Conservation (phyloP, 2,888 invertebrate species). For the Melanostoma scalare region DNA sequence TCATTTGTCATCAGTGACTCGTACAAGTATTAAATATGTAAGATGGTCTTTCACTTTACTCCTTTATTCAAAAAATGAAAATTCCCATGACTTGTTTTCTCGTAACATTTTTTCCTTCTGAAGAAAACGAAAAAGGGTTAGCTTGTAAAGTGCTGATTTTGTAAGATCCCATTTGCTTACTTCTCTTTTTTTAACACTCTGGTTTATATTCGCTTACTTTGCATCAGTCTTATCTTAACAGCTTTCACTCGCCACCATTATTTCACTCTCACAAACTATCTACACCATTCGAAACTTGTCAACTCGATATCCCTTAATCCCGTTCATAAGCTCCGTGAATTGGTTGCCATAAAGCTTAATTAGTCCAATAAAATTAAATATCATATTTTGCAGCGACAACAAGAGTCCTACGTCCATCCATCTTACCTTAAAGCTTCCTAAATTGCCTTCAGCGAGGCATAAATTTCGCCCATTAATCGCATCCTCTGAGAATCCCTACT, state of each 20-base stretch:
- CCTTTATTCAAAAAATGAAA: background rate
- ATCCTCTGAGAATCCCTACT: conserved; percentile 36
- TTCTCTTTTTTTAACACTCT: background rate
- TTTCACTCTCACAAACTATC: conserved; percentile 3
- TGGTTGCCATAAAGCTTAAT: conserved; percentile 62
- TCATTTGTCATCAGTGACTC: too few relatives aligned
- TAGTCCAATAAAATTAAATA: conserved; percentile 66
- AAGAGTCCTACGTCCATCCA: conserved; percentile 43
- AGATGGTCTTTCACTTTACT: too few relatives aligned
- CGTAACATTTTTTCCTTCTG: too few relatives aligned
- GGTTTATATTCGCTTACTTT: conserved; percentile 3
- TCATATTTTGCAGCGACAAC: conserved; percentile 52
- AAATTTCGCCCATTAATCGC: conserved; percentile 46
- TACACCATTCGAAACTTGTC: conserved; percentile 36
- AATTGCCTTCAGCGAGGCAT: conserved; percentile 46
- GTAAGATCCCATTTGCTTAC: background rate
- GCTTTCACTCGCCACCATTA: background rate
- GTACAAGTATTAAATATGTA: too few relatives aligned
- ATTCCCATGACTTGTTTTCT: background rate
- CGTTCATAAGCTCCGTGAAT: conserved; percentile 45
- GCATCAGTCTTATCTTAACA: background rate
- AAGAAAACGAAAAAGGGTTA: background rate
- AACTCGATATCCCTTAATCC: conserved; percentile 54
- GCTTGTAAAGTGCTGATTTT: conserved; percentile 3
- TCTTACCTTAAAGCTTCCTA: conserved; percentile 48